Percentiles rank a stretch among this genome's conserved stretches.
Conservation (phyloP, 2,888 invertebrate species). For the Hyalella azteca region DNA sequence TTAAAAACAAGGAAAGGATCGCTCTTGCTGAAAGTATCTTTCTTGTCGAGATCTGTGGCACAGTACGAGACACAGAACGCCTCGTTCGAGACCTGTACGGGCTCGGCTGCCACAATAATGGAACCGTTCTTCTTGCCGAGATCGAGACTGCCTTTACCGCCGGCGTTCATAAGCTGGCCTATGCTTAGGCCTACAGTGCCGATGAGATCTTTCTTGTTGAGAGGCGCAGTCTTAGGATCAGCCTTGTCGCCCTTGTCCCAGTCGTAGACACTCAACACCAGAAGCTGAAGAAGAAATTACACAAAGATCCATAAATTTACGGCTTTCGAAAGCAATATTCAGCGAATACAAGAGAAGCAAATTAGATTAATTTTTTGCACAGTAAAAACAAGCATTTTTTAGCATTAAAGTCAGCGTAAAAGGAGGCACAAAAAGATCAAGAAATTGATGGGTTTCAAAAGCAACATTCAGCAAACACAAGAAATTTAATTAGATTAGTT, state of each 20-base stretch:
- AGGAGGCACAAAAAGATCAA: too few relatives aligned
- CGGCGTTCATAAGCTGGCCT: conserved; percentile 38
- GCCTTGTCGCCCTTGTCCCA: conserved; percentile 41
- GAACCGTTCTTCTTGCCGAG: conserved; percentile 38
- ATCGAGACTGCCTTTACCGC: conserved; percentile 15
- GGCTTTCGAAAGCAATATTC: too few relatives aligned
- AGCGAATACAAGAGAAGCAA: too few relatives aligned
- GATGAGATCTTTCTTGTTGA: conserved; percentile 35
- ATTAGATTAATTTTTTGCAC: too few relatives aligned
- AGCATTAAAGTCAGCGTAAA: too few relatives aligned
- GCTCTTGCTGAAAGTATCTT: conserved; percentile 63
- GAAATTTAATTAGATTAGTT: too few relatives aligned
- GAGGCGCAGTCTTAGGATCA: conserved; percentile 21
- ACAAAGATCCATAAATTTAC: too few relatives aligned
- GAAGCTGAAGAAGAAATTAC: too few relatives aligned
- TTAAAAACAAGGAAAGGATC: conserved; percentile 63
- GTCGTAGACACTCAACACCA: conserved; percentile 33
- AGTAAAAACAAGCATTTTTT: too few relatives aligned
- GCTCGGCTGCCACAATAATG: conserved; percentile 29
- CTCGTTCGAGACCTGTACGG: conserved; percentile 59
- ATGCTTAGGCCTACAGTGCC: conserved; percentile 35
- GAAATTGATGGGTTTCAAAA: too few relatives aligned
- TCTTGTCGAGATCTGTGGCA: conserved; percentile 62
- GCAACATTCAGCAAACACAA: too few relatives aligned
- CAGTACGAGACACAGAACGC: conserved; percentile 62